Base-by-base conservation (phyloP, 2,888 invertebrate species). In the Pachliopta kotzebuea region DNA sequence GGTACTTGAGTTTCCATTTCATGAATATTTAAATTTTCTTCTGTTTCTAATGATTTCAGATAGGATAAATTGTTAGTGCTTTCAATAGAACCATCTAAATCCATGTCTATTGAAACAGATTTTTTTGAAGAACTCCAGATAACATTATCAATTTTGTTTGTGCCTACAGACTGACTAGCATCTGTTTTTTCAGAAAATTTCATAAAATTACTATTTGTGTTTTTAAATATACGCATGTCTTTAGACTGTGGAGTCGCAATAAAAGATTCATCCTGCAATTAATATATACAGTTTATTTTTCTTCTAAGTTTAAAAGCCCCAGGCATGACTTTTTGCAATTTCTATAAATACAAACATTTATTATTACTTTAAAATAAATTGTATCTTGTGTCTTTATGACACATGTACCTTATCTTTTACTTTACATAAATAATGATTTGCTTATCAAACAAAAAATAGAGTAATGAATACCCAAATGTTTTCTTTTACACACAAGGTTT, bases 191-290 rank as follows among this genome's bases (percentile, higher is more conserved):
- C 76, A 56, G 78, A 76, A 3, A 80, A 74, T 74, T 86, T 89
- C 62, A 84, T 73, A 64, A 81, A 84, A 20, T 80, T 76, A 52
- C 73, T 76, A 42, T 75, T 81, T 17, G 83, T 74, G 69, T 76
- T 78, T 74, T 76, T 78, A 59, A 78, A 77, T 62, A 72, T 73
- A 66, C 74, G 65, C 18, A 68, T 70, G 60, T 68, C 62, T 70
- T 78, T 81, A 17, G 77, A 73, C 70, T 87, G 86, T 67, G 86
- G 83, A 61, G 82, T 76, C 54, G 75, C 76, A 62, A 86, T 74
- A 67, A 86, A 84, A 0, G 90, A 90, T 58, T 89, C 89, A 61
- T 91, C 90, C 90, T 90, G 81, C 26, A 84, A 88, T 64, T 68
- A 29, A 56, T 42, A 58, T 37, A 57, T 23, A 23, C 29, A 42